A percentile compares a stretch with the other conserved stretches of the same genome.
Conservation (phyloP, 2,113 vertebrate species). For the Nibea coibor region DNA sequence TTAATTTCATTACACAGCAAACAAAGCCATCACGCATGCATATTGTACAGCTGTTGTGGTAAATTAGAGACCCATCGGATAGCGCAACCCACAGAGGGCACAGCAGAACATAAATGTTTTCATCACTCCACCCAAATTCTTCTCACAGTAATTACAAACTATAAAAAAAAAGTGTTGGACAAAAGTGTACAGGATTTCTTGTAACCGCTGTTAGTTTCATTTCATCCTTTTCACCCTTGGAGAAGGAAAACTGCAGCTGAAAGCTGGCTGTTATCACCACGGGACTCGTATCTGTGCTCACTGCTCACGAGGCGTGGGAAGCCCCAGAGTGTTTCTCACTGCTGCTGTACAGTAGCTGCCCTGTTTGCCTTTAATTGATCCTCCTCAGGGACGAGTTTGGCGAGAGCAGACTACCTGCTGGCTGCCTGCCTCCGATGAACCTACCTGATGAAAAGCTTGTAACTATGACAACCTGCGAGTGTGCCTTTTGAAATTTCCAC, state of each 20-base stretch:
- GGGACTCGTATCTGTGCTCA: slow-evolving; percentile 39
- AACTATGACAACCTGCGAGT: slow-evolving; percentile 49
- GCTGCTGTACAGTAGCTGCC: slow-evolving; percentile 34
- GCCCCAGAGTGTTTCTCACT: slow-evolving; percentile 33
- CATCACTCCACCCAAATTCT: neutral
- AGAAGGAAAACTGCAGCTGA: slow-evolving; percentile 12
- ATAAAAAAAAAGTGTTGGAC: neutral
- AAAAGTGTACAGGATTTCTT: neutral
- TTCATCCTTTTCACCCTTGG: slow-evolving; percentile 29
- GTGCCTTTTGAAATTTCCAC: neutral
- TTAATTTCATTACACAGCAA: neutral
- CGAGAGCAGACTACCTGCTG: slow-evolving; percentile 54
- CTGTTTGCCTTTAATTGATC: slow-evolving; percentile 62
- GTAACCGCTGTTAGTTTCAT: slow-evolving; percentile 13
- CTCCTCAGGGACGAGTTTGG: slow-evolving; percentile 50
- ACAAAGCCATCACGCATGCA: neutral
- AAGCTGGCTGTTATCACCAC: slow-evolving; percentile 21
- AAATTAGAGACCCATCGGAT: neutral
- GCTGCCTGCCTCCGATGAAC: slow-evolving; percentile 24
- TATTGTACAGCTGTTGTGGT: neutral
- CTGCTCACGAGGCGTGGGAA: slow-evolving; percentile 27
- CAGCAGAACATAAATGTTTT: neutral
- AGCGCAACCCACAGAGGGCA: neutral
- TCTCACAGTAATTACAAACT: neutral
- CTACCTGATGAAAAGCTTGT: slow-evolving; percentile 39